These are phyloP conservation scores for Machimus rusticus DNA, from an alignment of 2,888 invertebrate genomes.

Conservation along the genomic window DNA sequence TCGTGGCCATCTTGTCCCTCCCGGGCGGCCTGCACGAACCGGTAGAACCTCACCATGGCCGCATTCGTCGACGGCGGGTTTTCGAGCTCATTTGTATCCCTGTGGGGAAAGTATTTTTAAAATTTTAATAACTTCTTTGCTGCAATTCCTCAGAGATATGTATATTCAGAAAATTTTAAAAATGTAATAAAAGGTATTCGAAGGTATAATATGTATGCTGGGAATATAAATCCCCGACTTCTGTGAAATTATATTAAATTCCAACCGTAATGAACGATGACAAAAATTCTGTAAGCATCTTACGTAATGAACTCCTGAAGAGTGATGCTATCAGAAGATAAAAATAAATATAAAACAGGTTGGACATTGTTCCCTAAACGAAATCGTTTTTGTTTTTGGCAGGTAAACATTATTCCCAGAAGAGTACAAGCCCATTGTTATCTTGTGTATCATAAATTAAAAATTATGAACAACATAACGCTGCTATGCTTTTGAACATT, in stretches of 20 bases:
- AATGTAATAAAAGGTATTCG: not conserved
- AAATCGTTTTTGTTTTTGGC: not conserved
- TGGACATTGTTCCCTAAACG: not conserved
- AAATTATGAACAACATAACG: not conserved
- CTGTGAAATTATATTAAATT: not conserved
- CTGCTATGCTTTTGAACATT: not conserved
- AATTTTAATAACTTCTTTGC: not conserved
- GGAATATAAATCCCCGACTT: not conserved
- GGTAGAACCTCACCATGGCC: conserved; percentile 77
- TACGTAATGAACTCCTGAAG: not conserved
- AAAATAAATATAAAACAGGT: not conserved
- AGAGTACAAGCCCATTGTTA: not conserved
- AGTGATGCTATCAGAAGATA: not conserved
- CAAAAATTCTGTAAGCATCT: not conserved
- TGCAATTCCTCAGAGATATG: not conserved
- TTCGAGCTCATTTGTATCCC: conserved; percentile 78
- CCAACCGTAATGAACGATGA: not conserved
- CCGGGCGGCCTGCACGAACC: conserved; percentile 81
- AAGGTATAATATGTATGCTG: not conserved
- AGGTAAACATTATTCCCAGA: not conserved
- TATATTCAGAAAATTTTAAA: not conserved
- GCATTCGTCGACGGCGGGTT: conserved; percentile 73
- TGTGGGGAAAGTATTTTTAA: conserved; percentile 57
- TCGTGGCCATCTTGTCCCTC: conserved; percentile 84
- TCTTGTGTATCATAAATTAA: not conserved